Evolutionary conservation across 2,113 vertebrate species (phyloP).

Genomic region (Epinephelus lanceolatus): DNA sequence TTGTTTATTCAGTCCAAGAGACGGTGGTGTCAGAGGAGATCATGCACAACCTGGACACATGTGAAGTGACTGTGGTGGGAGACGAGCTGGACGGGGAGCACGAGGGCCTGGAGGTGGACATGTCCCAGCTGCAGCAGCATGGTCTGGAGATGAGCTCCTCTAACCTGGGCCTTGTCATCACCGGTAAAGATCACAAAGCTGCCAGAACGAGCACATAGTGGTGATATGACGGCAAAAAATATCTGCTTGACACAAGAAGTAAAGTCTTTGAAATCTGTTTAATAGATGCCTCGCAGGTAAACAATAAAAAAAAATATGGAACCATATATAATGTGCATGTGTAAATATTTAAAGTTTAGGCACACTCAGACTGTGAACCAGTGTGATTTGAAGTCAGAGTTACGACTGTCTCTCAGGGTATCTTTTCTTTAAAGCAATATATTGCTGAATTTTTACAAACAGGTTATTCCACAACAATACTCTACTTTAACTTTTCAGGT

Average conservation of each 20-base stretch:
- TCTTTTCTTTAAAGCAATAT: not conserved
- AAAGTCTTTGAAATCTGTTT: not conserved
- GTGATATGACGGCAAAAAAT: not conserved
- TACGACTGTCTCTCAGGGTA: not conserved
- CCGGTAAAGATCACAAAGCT: conserved; percentile 81
- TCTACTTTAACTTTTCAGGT: not conserved
- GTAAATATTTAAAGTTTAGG: not conserved
- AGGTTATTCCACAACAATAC: not conserved
- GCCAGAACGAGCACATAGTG: not conserved
- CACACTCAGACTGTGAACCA: not conserved
- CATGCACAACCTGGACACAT: conserved; percentile 97
- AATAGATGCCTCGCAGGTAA: not conserved
- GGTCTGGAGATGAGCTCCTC: conserved; percentile 93
- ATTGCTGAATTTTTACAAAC: not conserved
- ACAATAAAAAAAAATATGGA: not conserved
- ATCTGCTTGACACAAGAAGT: not conserved
- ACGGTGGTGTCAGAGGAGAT: conserved; percentile 98
- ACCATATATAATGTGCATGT: not conserved
- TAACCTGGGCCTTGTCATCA: conserved; percentile 91
- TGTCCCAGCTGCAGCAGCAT: conserved; percentile 89
- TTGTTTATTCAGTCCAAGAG: conserved; percentile 91
- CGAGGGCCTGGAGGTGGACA: conserved; percentile 94
- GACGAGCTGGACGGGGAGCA: conserved; percentile 93
- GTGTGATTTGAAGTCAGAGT: not conserved
- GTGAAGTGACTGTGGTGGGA: conserved; percentile 92